Percentiles rank a stretch among this genome's conserved stretches.
Evolutionary conservation across 2,113 vertebrate species (phyloP).

Genomic region (Poicephalus meyeri): DNA sequence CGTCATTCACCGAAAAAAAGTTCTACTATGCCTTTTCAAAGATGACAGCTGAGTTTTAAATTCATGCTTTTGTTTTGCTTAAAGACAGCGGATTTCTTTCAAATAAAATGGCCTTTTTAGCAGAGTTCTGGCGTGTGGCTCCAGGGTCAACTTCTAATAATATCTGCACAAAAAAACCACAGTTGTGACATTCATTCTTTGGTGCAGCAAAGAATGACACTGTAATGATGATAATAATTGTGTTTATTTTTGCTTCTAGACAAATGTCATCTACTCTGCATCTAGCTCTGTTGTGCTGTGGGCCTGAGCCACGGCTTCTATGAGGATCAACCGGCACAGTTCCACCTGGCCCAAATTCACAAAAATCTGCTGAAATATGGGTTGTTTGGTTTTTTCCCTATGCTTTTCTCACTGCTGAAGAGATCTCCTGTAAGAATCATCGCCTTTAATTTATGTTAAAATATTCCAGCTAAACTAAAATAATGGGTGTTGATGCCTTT

Average conservation of each 20-base stretch:
- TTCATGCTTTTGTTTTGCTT: conserved; percentile 11
- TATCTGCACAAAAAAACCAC: not conserved
- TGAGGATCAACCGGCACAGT: not conserved
- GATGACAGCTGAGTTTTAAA: conserved; percentile 6
- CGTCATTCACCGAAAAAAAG: not conserved
- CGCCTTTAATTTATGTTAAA: not conserved
- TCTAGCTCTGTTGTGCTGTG: not conserved
- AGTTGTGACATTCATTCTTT: conserved; percentile 12
- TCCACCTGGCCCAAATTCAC: not conserved
- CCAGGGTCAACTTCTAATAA: conserved; percentile 32
- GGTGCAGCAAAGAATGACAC: not conserved
- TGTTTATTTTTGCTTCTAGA: conserved; percentile 47
- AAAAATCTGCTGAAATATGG: not conserved
- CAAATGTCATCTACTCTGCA: conserved; percentile 13
- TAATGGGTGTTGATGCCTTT: not conserved
- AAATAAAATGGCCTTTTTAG: not conserved
- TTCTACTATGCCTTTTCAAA: not conserved
- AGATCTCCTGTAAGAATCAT: not conserved
- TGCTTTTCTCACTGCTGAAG: not conserved
- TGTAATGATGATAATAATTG: conserved; percentile 4
- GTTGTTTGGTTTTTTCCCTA: not conserved
- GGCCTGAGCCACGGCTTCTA: not conserved
- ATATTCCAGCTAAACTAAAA: not conserved
- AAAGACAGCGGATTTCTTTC: not conserved
- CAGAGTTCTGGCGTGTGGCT: not conserved